Evolutionary conservation across 2,797 vertebrate genomes (phyloP).

Genomic region (Alcedo atthis): DNA sequence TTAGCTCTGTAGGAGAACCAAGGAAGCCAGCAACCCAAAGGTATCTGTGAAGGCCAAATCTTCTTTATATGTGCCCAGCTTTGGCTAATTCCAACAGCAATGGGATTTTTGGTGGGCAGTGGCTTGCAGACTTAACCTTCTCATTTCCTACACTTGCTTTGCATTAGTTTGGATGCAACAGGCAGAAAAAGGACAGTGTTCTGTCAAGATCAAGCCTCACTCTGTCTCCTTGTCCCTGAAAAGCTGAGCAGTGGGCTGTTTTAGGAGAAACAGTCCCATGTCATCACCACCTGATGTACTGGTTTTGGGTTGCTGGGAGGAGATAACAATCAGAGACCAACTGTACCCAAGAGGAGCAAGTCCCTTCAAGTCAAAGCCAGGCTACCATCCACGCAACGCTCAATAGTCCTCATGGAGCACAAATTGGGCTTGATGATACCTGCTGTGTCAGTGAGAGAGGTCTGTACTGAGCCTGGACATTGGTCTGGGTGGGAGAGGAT

Average conservation of each 20-base stretch:
- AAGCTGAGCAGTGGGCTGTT: background rate
- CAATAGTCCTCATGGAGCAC: background rate
- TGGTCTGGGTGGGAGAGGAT: background rate
- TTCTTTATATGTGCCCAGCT: background rate
- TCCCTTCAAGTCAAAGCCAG: background rate
- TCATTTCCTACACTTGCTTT: background rate
- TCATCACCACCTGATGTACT: background rate
- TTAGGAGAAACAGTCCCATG: background rate
- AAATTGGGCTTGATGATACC: background rate
- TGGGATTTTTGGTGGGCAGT: background rate
- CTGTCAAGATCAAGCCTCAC: background rate
- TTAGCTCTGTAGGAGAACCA: background rate
- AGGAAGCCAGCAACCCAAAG: slow-evolving; percentile 16
- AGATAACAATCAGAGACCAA: background rate
- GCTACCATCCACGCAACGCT: background rate
- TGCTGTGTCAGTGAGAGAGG: background rate
- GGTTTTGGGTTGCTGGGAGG: background rate
- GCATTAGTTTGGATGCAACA: background rate
- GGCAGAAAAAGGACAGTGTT: background rate
- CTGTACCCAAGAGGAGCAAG: background rate
- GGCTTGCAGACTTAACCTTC: background rate
- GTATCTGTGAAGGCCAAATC: background rate
- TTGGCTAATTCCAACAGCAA: background rate
- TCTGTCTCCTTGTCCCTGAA: background rate
- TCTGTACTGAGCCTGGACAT: background rate